Percentiles rank a stretch among this genome's conserved stretches.
Conservation (phyloP, 2,888 invertebrate genomes). For the Ganaspis brasiliensis region DNA sequence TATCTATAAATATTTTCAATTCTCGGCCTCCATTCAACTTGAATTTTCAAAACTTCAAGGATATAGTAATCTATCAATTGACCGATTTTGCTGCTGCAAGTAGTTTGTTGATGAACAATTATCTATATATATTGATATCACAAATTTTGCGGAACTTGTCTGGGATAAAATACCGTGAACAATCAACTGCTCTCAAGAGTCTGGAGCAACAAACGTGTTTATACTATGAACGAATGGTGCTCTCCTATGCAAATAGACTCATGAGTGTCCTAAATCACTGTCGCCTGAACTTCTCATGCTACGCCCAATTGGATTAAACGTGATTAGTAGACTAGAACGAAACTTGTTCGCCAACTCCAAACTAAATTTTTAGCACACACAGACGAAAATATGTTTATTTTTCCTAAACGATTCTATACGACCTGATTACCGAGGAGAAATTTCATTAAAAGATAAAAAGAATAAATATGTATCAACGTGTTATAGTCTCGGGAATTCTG, state of each 20-base stretch:
- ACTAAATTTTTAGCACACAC: slow-evolving; percentile 6
- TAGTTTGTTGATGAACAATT: background rate
- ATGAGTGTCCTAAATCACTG: slow-evolving; percentile 41
- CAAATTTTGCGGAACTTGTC: background rate
- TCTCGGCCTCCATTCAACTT: background rate
- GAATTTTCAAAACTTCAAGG: background rate
- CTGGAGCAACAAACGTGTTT: slow-evolving; percentile 37
- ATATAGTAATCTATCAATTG: too few species aligned
- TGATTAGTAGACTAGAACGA: slow-evolving; percentile 44
- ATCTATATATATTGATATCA: background rate
- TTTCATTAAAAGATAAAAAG: background rate
- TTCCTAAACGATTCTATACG: background rate
- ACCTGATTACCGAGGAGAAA: background rate
- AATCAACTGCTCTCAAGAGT: slow-evolving; percentile 24
- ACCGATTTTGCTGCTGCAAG: too few species aligned
- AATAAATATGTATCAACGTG: too few species aligned
- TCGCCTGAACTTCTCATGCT: slow-evolving; percentile 37
- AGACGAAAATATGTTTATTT: slow-evolving; percentile 2
- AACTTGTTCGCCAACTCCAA: slow-evolving; percentile 34
- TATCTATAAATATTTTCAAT: slow-evolving; percentile 18
- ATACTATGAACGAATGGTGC: slow-evolving; percentile 22
- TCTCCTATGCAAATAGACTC: slow-evolving; percentile 39
- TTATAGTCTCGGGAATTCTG: too few species aligned
- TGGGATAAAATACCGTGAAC: slow-evolving; percentile 4
- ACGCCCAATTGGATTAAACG: slow-evolving; percentile 42